Evolutionary conservation across 1,140 invertebrate species (phyloP), one percentile per base, ranked within the genome.

Genomic region (Sitodiplosis mosellana): DNA sequence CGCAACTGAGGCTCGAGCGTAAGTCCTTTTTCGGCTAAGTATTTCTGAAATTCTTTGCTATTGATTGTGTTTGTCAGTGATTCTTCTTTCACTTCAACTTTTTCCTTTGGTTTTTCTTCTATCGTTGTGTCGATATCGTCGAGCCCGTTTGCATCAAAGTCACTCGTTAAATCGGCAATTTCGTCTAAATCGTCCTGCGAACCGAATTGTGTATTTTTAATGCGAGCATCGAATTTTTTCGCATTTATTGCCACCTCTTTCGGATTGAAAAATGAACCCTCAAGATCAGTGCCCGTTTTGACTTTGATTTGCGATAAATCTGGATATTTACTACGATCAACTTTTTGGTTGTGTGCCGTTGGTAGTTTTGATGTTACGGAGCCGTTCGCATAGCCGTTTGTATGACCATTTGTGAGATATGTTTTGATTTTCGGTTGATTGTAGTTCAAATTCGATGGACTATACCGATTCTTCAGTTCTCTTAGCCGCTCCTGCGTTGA

Each of bases 121-220:
- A 7, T n/a, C 33, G n/a, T 27, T 4, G 17, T 33, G 22, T 21
- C 48, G 1, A 14, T 8, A 18, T n/a, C n/a, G 18, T 40, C 11
- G n/a, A 20, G 50, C 45, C 33, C 56, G 33, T 36, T 44, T 21
- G 33, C n/a, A 17, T 64, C 61, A 48, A 61, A 59, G 40, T 59
- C 59, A 21, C 41, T 43, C 11, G 41, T 43, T 21, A 43, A 55
- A 7, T 59, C 59, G 45, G 59, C 60, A 11, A 64, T 60, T 4
- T 64, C 61, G 18, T 64, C 62, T 2, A 63, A 44, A 48, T 64
- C 62, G 48, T 63, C 62, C 41, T 64, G 60, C 5, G 58, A 64
- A 20, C 55, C 56, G n/a, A 64, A 60, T 27, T 27, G 27, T 18
- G 61, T 43, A 36, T 59, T 61, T 46, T 63, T 64, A 0, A 64